A percentile compares a stretch with the other conserved stretches of the same genome.
These are phyloP conservation scores for Apodemus speciosus DNA, from an alignment of 2,113 vertebrate genomes.

Conservation along the genomic window DNA sequence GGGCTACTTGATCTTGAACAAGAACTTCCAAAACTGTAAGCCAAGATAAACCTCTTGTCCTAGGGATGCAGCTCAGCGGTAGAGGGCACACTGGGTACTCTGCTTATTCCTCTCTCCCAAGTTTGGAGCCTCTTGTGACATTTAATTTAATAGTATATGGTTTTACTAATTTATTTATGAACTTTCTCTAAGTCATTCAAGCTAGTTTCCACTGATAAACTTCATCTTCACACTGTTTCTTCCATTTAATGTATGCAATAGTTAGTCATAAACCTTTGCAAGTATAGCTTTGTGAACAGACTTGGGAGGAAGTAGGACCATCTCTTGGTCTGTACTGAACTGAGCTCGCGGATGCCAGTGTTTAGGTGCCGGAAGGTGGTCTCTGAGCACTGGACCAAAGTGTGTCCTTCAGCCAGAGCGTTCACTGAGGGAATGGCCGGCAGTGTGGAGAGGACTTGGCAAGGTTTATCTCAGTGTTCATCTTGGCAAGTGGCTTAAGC, in stretches of 20 bases:
- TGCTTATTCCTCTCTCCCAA: not conserved
- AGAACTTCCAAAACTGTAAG: not conserved
- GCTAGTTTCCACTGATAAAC: not conserved
- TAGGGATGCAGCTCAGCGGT: not conserved
- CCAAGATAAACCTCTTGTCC: too few relatives aligned
- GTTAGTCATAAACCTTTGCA: not conserved
- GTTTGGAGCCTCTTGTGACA: not conserved
- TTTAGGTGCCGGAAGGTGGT: not conserved
- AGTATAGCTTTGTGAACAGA: not conserved
- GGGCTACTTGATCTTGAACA: not conserved
- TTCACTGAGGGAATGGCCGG: not conserved
- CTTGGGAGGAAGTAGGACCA: not conserved
- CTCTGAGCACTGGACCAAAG: not conserved
- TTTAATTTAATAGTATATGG: not conserved
- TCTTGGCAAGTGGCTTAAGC: constrained; percentile 34
- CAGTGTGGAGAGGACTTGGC: not conserved
- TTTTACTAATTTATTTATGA: constrained; percentile 36
- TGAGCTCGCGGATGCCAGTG: not conserved
- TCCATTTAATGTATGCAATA: not conserved
- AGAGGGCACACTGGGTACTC: not conserved
- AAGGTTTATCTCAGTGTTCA: not conserved
- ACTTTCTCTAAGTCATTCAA: constrained; percentile 2
- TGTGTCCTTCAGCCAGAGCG: not conserved
- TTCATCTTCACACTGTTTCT: constrained; percentile 12
- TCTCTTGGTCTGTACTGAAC: not conserved